A percentile compares a stretch with the other conserved stretches of the same genome.
Conservation (phyloP, 1,140 invertebrate genomes). For the Megalopta genalis region DNA sequence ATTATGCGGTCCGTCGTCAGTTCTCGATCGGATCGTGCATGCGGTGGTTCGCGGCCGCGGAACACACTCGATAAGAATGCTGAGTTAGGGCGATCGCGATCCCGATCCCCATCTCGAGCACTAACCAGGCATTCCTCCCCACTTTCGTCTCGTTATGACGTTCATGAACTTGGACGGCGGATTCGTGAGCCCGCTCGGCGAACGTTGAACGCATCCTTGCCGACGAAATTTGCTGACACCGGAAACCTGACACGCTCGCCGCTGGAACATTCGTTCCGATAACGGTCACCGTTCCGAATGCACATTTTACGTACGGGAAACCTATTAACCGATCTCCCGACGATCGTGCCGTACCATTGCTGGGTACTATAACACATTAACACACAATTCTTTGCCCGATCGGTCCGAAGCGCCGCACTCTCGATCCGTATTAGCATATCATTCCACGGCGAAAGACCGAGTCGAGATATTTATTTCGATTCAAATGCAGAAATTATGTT, state of each 20-base stretch:
- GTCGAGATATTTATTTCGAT: too few relatives aligned
- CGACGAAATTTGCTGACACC: background rate
- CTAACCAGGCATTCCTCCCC: background rate
- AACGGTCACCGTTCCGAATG: too few relatives aligned
- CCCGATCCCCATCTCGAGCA: background rate
- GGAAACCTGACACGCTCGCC: background rate
- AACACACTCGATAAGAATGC: slow-evolving; percentile 14
- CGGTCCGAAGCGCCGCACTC: too few relatives aligned
- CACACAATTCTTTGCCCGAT: too few relatives aligned
- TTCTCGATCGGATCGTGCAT: slow-evolving; percentile 8
- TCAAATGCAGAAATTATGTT: too few relatives aligned
- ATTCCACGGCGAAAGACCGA: too few relatives aligned
- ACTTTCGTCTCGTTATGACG: background rate
- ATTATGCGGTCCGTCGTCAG: slow-evolving; percentile 19
- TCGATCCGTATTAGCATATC: too few relatives aligned
- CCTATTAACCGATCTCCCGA: too few relatives aligned
- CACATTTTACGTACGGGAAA: too few relatives aligned
- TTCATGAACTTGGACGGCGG: background rate
- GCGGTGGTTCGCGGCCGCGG: slow-evolving; percentile 4
- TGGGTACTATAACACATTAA: too few relatives aligned
- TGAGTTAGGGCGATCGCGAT: background rate
- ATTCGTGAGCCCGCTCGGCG: background rate
- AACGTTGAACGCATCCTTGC: background rate
- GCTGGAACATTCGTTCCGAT: too few relatives aligned
- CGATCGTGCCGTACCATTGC: too few relatives aligned